A percentile compares a stretch with the other conserved stretches of the same genome.
These are phyloP conservation scores for Papilio gigon DNA, from an alignment of 2,888 invertebrate species.

Conservation along the genomic window DNA sequence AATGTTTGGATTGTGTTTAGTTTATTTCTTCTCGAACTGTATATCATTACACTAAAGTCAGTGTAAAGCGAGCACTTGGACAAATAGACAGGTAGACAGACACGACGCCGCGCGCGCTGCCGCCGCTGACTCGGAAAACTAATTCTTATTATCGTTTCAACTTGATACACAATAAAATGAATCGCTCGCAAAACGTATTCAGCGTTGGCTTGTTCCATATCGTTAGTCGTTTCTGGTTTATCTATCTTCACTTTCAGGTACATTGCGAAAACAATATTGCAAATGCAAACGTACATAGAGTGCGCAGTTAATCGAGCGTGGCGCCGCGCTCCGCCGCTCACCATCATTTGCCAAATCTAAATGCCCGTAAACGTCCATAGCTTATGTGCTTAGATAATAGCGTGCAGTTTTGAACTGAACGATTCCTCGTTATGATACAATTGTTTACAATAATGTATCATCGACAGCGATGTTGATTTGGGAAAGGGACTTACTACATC, in stretches of 20 bases:
- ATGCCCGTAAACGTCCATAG: constrained; percentile 17
- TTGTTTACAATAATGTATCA: too few relatives aligned
- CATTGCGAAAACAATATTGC: constrained; percentile 27
- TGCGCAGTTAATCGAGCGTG: constrained; percentile 26
- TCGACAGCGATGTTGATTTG: too few relatives aligned
- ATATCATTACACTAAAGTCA: too few relatives aligned
- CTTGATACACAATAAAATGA: background rate
- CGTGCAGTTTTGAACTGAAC: background rate
- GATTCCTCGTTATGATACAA: background rate
- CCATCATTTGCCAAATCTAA: constrained; percentile 25
- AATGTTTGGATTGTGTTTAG: too few relatives aligned
- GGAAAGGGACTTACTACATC: too few relatives aligned
- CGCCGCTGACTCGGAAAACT: too few relatives aligned
- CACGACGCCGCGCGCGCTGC: too few relatives aligned
- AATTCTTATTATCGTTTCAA: background rate
- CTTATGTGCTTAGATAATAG: constrained; percentile 1
- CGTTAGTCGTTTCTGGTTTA: constrained; percentile 9
- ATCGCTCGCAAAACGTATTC: background rate
- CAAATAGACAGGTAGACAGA: background rate
- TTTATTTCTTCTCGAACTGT: too few relatives aligned
- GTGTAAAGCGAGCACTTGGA: too few relatives aligned
- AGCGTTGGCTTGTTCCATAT: constrained; percentile 12
- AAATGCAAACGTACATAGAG: constrained; percentile 15
- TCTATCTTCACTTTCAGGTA: constrained; percentile 18
- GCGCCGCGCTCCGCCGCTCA: constrained; percentile 3